These are phyloP conservation scores for Phthorimaea operculella DNA, from an alignment of 1,140 invertebrate species.

Conservation along the genomic window DNA sequence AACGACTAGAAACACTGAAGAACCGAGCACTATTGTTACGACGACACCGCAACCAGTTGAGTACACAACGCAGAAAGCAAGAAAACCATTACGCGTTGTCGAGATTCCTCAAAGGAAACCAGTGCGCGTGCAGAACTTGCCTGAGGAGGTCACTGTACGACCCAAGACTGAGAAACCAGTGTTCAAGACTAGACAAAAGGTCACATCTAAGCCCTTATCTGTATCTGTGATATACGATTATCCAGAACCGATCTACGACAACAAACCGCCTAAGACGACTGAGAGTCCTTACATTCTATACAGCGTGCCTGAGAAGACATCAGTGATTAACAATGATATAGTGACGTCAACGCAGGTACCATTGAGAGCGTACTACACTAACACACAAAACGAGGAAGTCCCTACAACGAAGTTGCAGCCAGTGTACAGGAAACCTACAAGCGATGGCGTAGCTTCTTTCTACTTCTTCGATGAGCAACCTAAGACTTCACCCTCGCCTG, in stretches of 20 bases:
- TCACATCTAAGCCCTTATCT: slow-evolving; percentile 61
- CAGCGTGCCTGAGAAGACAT: slow-evolving; percentile 52
- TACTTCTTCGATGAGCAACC: slow-evolving; percentile 71
- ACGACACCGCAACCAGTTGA: slow-evolving; percentile 45
- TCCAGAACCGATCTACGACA: slow-evolving; percentile 49
- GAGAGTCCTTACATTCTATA: slow-evolving; percentile 66
- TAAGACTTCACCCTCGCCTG: slow-evolving; percentile 45
- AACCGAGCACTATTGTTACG: slow-evolving; percentile 40
- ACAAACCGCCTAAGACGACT: slow-evolving; percentile 50
- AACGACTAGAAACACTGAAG: slow-evolving; percentile 50
- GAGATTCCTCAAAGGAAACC: slow-evolving; percentile 43
- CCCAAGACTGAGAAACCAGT: slow-evolving; percentile 56
- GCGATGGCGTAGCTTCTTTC: slow-evolving; percentile 65
- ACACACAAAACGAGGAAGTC: slow-evolving; percentile 65
- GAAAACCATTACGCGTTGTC: slow-evolving; percentile 40
- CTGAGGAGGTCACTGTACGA: slow-evolving; percentile 42
- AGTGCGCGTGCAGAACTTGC: slow-evolving; percentile 44
- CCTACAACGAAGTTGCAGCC: slow-evolving; percentile 66
- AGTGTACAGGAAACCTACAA: slow-evolving; percentile 55
- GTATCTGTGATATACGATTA: slow-evolving; percentile 58
- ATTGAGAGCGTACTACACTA: slow-evolving; percentile 70
- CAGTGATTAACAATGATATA: slow-evolving; percentile 41
- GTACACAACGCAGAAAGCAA: slow-evolving; percentile 41
- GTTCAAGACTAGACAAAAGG: slow-evolving; percentile 56
- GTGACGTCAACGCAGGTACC: slow-evolving; percentile 70